A percentile compares a stretch with the other conserved stretches of the same genome.
Evolutionary conservation across 1,140 invertebrate species (phyloP).

Genomic region (Drosophila cardini): DNA sequence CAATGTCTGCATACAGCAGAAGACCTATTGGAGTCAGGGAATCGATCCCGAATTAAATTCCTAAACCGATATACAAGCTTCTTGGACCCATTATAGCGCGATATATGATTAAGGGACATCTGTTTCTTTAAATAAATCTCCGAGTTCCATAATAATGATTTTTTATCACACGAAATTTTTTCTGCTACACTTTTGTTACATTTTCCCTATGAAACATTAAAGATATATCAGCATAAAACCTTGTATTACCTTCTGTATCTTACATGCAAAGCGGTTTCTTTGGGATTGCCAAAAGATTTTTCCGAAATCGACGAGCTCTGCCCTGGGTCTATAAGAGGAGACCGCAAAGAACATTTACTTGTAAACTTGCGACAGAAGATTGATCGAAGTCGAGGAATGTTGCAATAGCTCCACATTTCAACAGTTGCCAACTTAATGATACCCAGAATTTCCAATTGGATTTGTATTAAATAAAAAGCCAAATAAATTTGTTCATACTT

Average conservation of each 20-base stretch:
- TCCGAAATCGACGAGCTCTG: not conserved
- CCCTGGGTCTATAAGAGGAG: not conserved
- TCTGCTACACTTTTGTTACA: not conserved
- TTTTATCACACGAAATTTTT: no score
- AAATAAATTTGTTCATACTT: slow-evolving; percentile 24
- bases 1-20: not conserved
- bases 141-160: no score
- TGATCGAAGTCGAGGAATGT: not conserved
- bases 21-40: not conserved
- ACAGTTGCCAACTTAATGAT: not conserved
- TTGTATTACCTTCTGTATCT: not conserved
- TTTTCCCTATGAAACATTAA: not conserved
- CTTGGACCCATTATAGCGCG: not conserved
- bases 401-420: not conserved
- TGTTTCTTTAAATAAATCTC: not conserved
- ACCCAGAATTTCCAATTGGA: slow-evolving; percentile 5
- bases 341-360: not conserved
- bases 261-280: not conserved
- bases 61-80: not conserved
- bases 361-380: not conserved
- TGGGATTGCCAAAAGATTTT: not conserved
- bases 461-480: slow-evolving; percentile 23
- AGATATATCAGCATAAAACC: no score
- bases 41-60: not conserved
- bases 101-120: not conserved